These are phyloP conservation scores for Polydrusus tereticollis DNA, from an alignment of 2,888 invertebrate species.

Conservation along the genomic window DNA sequence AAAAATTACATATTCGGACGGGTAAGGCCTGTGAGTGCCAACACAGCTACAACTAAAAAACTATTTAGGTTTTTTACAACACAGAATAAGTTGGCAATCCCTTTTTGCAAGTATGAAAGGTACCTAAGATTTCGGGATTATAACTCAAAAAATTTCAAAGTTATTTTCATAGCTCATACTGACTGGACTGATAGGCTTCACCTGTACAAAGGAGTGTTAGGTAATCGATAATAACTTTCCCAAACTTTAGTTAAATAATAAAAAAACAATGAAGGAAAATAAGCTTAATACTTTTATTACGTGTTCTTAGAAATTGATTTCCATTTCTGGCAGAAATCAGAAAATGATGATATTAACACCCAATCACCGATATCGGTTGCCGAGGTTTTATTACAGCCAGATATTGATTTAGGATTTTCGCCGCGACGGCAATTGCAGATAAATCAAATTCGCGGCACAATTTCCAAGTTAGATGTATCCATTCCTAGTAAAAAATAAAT, in stretches of 20 bases:
- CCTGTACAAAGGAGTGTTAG: too few species aligned
- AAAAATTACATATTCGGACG: too few species aligned
- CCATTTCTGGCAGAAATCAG: background rate
- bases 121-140: too few species aligned
- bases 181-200: too few species aligned
- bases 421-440: background rate
- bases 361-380: conserved; percentile 31
- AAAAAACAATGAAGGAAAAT: background rate
- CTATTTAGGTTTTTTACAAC: too few species aligned
- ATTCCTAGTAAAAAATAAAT: conserved; percentile 24
- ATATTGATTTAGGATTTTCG: conserved; percentile 34
- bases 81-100: too few species aligned
- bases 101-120: too few species aligned
- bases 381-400: conserved; percentile 51
- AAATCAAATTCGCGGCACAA: conserved; percentile 29
- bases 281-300: background rate
- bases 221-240: too few species aligned
- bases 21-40: too few species aligned
- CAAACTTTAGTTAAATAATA: background rate
- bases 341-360: conserved; percentile 61
- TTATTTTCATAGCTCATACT: too few species aligned
- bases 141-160: too few species aligned
- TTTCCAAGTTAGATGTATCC: background rate
- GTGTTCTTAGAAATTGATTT: background rate
- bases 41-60: too few species aligned